These are phyloP conservation scores for Prietella phreatophila DNA, from an alignment of 2,113 vertebrate genomes.

Conservation along the genomic window DNA sequence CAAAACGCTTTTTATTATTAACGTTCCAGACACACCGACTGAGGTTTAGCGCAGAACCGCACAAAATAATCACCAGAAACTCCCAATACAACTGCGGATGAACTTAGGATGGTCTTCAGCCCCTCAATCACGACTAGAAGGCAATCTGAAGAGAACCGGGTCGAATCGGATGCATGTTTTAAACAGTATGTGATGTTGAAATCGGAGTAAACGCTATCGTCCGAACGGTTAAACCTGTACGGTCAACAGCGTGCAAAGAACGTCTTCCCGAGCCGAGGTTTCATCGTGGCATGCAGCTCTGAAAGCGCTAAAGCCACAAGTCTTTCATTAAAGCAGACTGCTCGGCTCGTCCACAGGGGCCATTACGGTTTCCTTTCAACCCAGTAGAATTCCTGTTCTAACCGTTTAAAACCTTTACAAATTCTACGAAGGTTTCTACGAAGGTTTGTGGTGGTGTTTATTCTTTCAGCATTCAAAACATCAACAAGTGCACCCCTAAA, in stretches of 20 bases:
- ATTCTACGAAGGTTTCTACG: too few species aligned
- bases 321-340: neutral
- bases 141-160: too few species aligned
- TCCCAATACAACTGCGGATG: too few species aligned
- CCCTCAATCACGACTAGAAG: too few species aligned
- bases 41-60: neutral
- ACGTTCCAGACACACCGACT: neutral
- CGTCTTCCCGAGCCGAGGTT: neutral
- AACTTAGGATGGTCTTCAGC: too few species aligned
- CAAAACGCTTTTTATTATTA: neutral
- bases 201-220: too few species aligned
- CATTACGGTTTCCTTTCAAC: too few species aligned
- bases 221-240: too few species aligned
- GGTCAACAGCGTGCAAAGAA: too few species aligned
- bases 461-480: neutral
- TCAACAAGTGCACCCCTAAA: neutral
- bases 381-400: too few species aligned
- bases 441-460: too few species aligned
- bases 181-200: neutral
- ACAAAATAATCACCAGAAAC: neutral
- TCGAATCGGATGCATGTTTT: neutral
- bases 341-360: neutral
- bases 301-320: neutral
- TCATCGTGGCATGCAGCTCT: neutral
- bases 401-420: too few species aligned